Conservation (phyloP, 2,888 invertebrate genomes). For the Autographa pulchrina region DNA sequence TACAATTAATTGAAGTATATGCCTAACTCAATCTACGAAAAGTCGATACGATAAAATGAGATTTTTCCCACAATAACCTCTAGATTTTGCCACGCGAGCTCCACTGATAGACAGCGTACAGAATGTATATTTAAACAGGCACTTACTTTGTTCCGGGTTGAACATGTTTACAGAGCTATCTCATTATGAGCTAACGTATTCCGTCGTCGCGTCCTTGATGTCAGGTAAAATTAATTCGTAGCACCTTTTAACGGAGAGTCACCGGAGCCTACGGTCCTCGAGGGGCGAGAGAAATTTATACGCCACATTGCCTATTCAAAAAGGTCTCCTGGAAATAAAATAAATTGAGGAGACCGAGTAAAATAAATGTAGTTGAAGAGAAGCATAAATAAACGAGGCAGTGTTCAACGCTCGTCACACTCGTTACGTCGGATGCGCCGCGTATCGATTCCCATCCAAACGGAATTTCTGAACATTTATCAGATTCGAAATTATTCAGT, state of each 20-base stretch:
- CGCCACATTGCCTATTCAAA: slow-evolving; percentile 86
- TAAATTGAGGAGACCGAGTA: slow-evolving; percentile 77
- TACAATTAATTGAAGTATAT: slow-evolving; percentile 23
- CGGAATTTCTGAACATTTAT: slow-evolving; percentile 64
- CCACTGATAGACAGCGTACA: slow-evolving; percentile 61
- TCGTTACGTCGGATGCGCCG: slow-evolving; percentile 46
- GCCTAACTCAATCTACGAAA: slow-evolving; percentile 32
- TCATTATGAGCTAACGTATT: slow-evolving; percentile 81
- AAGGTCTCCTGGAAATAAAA: slow-evolving; percentile 80
- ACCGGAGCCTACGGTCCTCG: slow-evolving; percentile 73
- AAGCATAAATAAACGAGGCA: slow-evolving; percentile 66
- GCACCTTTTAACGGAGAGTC: slow-evolving; percentile 81
- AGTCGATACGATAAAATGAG: slow-evolving; percentile 34
- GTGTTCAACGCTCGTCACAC: slow-evolving; percentile 57
- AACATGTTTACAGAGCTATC: slow-evolving; percentile 75
- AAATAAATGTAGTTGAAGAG: slow-evolving; percentile 72
- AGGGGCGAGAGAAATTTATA: slow-evolving; percentile 82
- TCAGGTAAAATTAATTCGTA: slow-evolving; percentile 85
- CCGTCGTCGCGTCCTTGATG: slow-evolving; percentile 77
- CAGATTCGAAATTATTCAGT: slow-evolving; percentile 60
- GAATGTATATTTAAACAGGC: slow-evolving; percentile 67
- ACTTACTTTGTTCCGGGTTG: slow-evolving; percentile 63
- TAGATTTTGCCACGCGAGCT: slow-evolving; percentile 47
- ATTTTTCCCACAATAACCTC: slow-evolving; percentile 31
- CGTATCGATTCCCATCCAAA: slow-evolving; percentile 51